Base-by-base conservation (phyloP, 1,140 invertebrate genomes). In the Drosophila lowei region DNA sequence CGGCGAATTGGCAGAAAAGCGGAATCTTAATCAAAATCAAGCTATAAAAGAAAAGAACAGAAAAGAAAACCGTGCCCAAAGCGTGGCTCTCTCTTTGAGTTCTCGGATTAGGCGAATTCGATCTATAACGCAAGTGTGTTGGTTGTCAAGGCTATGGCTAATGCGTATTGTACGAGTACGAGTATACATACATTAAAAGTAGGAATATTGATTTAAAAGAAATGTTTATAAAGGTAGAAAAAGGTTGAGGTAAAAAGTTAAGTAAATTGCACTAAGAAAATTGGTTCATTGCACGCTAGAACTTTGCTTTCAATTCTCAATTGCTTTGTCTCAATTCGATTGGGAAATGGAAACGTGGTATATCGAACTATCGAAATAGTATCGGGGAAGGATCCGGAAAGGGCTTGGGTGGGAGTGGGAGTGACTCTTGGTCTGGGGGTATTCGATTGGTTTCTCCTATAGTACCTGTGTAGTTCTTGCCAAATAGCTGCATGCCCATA, bases 401-500 rank as follows among this genome's bases (percentile, higher is more conserved):
- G 59, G 41, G 13, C 18, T 13, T 5, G n/a, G 11, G 13, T 15
- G n/a, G 18, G 9, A 11, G 34, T 4, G 7, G 34, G 11, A 38
- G 11, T 38, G 3, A 11, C 11, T 5, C 3, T 34, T 21, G 7
- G 42, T 16, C 34, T 38, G 28, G 28, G 48, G 4, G n/a, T 65
- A 41, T 57, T 72, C 44, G 9, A 18, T 42, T 34, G 30, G 28
- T 13, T 21, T 46, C 47, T 73, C 59, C 66, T 23, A 66, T 78
- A 89, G 78, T 91, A 97, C 96, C 95, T 93, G 94, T 94, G 91
- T 99, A 99, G 91, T 97, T 96, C 92, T 97, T 96, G 78, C 97
- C 97, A 93, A 99, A 99, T 75, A 99, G 94, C 93, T 99, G 98
- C 96, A 99, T 99, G 75, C 98, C 98, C 97, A 99, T 98, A 77